Evolutionary conservation across 2,113 vertebrate species (phyloP), one percentile per base, ranked within the genome.

Genomic region (Dromaius novaehollandiae): DNA sequence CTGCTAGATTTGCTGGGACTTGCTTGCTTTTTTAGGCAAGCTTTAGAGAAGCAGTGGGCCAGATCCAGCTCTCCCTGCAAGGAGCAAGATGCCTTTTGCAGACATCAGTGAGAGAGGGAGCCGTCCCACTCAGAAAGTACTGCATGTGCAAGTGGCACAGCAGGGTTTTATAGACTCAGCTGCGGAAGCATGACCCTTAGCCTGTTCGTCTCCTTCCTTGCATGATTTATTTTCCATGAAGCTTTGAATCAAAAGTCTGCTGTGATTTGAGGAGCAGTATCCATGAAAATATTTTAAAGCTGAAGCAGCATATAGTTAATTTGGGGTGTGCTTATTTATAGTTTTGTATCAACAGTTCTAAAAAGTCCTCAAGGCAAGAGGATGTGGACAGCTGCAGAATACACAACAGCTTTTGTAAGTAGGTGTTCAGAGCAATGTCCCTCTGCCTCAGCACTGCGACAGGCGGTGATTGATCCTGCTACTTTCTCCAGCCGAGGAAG

Each of bases 391-490:
- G 56, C 3, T 2, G 1, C 65, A 77, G 73, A 83, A 12, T 2
- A n/a, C 30, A 26, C 68, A 36, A 18, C 3, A 18, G 50, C 5
- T 30, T 65, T 48, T 25, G 24, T 20, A 32, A n/a, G 36, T 0
- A 2, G 34, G 32, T 44, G 1, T 8, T 51, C 53, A 28, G n/a
- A 71, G 46, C 1, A 0, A 24, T 3, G 34, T 8, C 30, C 19
- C 66, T 26, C 42, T 65, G 55, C 40, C 70, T 34, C 40, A 25
- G 60, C 38, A 21, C 60, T 6, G 2, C 1, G 0, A 16, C 46
- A 24, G 22, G 14, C 12, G 36, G 46, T 64, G 34, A 9, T 7
- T 18, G 64, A n/a, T 63, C 55, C 75, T 66, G 51, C 73, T 74
- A 40, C 34, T 50, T 22, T 28, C 68, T 34, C 46, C n/a, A 63